Evolutionary conservation across 2,888 invertebrate genomes (phyloP).

Genomic region (Drosophila meridionalis): DNA sequence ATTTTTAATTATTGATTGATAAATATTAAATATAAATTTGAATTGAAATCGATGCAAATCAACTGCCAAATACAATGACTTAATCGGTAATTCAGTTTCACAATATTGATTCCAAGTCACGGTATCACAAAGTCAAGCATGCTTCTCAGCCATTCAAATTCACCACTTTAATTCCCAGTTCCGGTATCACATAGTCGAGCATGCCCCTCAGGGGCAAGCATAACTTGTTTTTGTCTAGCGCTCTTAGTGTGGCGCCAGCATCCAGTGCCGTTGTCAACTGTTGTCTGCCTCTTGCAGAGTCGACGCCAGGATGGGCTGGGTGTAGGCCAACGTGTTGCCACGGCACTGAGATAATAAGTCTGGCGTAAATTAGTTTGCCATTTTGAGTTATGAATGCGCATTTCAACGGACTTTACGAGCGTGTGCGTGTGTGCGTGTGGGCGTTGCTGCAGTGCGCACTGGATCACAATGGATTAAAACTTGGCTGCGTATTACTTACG

Average conservation of each 20-base stretch:
- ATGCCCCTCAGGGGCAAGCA: neutral
- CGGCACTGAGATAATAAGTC: constrained; percentile 75
- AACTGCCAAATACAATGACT: too few species aligned
- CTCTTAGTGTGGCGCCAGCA: constrained; percentile 43
- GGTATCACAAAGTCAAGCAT: neutral
- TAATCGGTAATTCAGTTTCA: neutral
- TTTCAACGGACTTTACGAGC: constrained; percentile 55
- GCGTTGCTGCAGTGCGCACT: constrained; percentile 39
- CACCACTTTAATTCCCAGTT: neutral
- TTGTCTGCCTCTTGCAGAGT: constrained; percentile 31
- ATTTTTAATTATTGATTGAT: too few species aligned
- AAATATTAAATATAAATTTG: too few species aligned
- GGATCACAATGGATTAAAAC: constrained; percentile 67
- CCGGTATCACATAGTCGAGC: neutral
- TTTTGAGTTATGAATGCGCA: constrained; percentile 81
- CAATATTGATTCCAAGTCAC: neutral
- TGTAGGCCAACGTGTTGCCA: constrained; percentile 63
- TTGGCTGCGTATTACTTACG: constrained; percentile 56
- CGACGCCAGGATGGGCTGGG: constrained; percentile 8
- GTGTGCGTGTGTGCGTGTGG: constrained; percentile 6
- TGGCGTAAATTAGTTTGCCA: constrained; percentile 79
- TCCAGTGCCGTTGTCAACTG: constrained; percentile 44
- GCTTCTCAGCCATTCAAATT: neutral
- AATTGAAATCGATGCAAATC: neutral
- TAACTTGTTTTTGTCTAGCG: constrained; percentile 57